phyloP scores from a whole-genome alignment of 1,140 invertebrate genomes.

The Pseudomyrmex sp. region DNA sequence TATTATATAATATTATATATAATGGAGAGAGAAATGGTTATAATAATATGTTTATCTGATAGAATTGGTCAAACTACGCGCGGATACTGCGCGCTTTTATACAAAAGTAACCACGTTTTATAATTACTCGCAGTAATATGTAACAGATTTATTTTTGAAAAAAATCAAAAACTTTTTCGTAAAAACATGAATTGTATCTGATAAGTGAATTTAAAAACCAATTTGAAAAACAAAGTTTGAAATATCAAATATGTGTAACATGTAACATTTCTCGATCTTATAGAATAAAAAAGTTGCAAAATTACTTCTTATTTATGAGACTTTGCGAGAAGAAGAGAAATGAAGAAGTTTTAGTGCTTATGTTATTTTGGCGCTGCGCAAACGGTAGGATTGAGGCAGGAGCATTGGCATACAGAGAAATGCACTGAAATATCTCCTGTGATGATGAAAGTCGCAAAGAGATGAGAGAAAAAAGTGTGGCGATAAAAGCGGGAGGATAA shows the following conservation, averaged over 20 bases:
- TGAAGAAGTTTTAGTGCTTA: conserved; percentile 50
- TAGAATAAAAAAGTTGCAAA: conserved; percentile 19
- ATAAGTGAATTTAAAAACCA: conserved; percentile 21
- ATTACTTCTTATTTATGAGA: conserved; percentile 50
- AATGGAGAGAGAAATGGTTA: no score
- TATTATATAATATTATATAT: neutral
- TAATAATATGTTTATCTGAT: no score
- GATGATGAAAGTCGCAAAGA: conserved; percentile 34
- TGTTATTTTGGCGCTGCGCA: conserved; percentile 38
- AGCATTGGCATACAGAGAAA: conserved; percentile 48
- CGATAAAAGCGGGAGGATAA: conserved; percentile 34
- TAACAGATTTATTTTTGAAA: conserved; percentile 12
- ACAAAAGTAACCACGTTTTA: neutral
- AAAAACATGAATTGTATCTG: neutral
- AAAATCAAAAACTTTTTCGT: neutral
- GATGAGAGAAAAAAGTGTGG: neutral
- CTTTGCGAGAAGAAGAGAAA: conserved; percentile 31
- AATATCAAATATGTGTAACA: conserved; percentile 18
- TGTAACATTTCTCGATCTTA: conserved; percentile 34
- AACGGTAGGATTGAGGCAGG: conserved; percentile 14
- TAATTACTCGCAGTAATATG: conserved; percentile 27
- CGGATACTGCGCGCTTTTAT: neutral
- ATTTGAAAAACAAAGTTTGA: conserved; percentile 14
- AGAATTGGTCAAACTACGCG: no score
- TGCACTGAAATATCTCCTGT: conserved; percentile 33